Evolutionary conservation across 2,888 invertebrate genomes (phyloP), one percentile per base, ranked within the genome.

Genomic region (Lepidocyrtinus sp.): DNA sequence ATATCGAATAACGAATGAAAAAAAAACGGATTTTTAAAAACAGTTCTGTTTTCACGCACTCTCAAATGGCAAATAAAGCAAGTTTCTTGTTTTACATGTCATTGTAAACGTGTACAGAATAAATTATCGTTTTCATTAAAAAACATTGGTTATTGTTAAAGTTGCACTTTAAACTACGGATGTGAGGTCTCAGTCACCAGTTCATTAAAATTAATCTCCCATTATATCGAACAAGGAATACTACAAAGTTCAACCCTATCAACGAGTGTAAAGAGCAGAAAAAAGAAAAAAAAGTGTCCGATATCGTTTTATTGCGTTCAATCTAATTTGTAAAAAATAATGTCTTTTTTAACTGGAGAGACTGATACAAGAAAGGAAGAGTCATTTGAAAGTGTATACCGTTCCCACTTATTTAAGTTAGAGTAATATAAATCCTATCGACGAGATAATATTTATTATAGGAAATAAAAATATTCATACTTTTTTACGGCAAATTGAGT

Each of bases 401-500:
- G 12, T 36, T 36, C 5, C 36, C 36, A 7, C 12, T 12, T 36
- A 36, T 12, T 7, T 36, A 12, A 36, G n/a, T n/a, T 7, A 36
- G 36, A 12, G 36, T 5, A 36, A 36, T 12, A 36, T 36, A n/a
- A n/a, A n/a, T n/a, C n/a, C n/a, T 36, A 36, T 36, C 36, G 36
- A 36, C 55, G 17, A 7, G 55, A 55, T 55, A 55, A 55, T 15
- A 55, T 55, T 55, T 55, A 15, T 55, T 55, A 55, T 55, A n/a
- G 55, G 55, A 17, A 7, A 55, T 55, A 55, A n/a, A 55, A 55
- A 55, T 55, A 55, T 55, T 17, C 55, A 5, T 36, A 55, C 17
- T n/a, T 72, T 68, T 63, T 72, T 72, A 63, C 46, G 46, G 72
- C 24, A 27, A 36, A 72, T 46, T n/a, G 55, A 55, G 55, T 55